Evolutionary conservation across 2,797 vertebrate genomes (phyloP), one percentile per base, ranked within the genome.

Genomic region (Acipenser transmontanus): DNA sequence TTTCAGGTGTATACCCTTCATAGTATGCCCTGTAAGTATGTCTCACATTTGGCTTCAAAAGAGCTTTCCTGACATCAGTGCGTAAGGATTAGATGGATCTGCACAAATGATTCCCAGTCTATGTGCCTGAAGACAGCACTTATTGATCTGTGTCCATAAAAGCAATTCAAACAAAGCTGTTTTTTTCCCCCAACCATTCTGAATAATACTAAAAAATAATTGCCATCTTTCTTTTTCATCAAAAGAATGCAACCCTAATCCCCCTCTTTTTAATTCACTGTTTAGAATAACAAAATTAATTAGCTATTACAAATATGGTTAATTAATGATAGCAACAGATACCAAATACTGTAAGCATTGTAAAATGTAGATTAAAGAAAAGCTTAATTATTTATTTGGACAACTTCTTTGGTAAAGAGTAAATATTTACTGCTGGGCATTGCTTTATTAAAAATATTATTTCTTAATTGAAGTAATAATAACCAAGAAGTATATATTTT

Each of bases 141-240:
- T 61, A 61, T 17, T 61, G 60, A 61, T 61, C 60, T 61, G 8
- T 47, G 11, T 61, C 60, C 6, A 34, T 34, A 47, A 34, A 61
- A 61, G 60, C 8, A 20, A 61, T 61, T 61, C 10, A 61, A 10
- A 20, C 11, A 61, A 61, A 61, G 54, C 12, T 11, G 10, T 7
- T 7, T 11, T 57, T 57, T n/a, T n/a, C 54, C 14, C 6, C 9
- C 12, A 57, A 57, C 54, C 54, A 1, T 57, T 7, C 54, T n/a
- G 54, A 11, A 57, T 7, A n/a, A 13, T 57, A 11, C 14, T 57
- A 57, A 11, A 11, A 14, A 57, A 57, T 11, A 34, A 34, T 34
- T 34, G 12, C 12, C 54, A 57, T 1, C 0, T 57, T 11, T 14
- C 6, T 57, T 7, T 34, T 11, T 11, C 12, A 12, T 13, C 7